A percentile compares a stretch with the other conserved stretches of the same genome.
phyloP scores from a whole-genome alignment of 1,140 invertebrate species.

The Oryctes rhinoceros region DNA sequence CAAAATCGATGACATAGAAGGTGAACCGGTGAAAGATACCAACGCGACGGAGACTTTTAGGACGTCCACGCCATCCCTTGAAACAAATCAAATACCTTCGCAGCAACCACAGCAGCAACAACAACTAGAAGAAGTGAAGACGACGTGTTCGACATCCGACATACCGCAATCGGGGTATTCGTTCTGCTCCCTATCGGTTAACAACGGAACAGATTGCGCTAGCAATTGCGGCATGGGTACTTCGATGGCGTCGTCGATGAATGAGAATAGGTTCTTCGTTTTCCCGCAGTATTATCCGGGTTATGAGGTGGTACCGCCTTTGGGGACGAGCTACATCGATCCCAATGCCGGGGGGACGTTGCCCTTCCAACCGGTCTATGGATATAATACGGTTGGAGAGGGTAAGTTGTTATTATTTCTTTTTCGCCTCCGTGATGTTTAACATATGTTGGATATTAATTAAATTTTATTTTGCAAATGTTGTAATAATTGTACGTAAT shows the following conservation, averaged over 20 bases:
- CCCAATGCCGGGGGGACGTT: not conserved
- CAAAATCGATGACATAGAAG: not conserved
- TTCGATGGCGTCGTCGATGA: constrained; percentile 20
- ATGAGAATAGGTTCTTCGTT: constrained; percentile 52
- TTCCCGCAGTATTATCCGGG: constrained; percentile 56
- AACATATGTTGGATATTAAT: too few species aligned
- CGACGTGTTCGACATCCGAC: not conserved
- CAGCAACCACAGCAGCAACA: not conserved
- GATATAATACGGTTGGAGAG: constrained; percentile 12
- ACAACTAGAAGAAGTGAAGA: not conserved
- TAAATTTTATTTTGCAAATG: too few species aligned
- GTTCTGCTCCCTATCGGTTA: constrained; percentile 19
- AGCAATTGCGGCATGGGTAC: constrained; percentile 1
- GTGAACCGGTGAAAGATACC: not conserved
- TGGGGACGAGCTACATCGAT: not conserved
- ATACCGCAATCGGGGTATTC: not conserved
- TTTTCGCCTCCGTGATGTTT: too few species aligned
- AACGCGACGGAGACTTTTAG: not conserved
- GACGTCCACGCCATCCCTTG: not conserved
- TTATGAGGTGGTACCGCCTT: constrained; percentile 51
- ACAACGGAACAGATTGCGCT: not conserved
- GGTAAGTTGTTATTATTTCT: not conserved
- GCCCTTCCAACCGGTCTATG: not conserved
- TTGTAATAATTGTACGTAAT: too few species aligned
- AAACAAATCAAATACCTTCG: not conserved